Evolutionary conservation across 2,797 vertebrate genomes (phyloP).

Genomic region (Pseudomugil tenellus): DNA sequence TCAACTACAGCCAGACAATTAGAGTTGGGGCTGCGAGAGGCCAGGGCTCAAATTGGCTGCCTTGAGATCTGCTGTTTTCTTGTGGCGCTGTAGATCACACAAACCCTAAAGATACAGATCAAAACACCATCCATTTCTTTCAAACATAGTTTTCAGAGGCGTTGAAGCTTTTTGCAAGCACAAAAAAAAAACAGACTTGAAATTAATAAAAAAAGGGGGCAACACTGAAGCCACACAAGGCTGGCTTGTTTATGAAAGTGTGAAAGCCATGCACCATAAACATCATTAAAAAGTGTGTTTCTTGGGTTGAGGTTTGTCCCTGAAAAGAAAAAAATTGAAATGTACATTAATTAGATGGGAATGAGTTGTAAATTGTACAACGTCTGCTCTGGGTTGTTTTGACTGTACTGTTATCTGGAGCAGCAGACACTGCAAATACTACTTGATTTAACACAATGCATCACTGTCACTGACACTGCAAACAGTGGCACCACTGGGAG

Average conservation of each 20-base stretch:
- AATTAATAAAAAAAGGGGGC: neutral
- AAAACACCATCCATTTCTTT: conserved; percentile 2
- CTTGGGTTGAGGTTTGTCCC: neutral
- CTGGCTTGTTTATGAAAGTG: neutral
- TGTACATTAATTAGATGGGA: neutral
- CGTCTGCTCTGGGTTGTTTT: conserved; percentile 24
- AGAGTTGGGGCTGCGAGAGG: conserved; percentile 24
- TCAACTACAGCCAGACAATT: conserved; percentile 49
- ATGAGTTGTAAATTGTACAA: neutral
- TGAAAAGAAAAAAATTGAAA: neutral
- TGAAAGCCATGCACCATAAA: neutral
- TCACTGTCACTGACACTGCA: conserved; percentile 38
- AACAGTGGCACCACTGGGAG: conserved; percentile 13
- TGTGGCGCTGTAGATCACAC: conserved; percentile 29
- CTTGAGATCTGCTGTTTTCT: conserved; percentile 46
- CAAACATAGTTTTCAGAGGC: neutral
- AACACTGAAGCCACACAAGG: neutral
- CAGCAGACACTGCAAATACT: conserved; percentile 44
- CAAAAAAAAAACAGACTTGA: neutral
- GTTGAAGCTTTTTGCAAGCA: neutral
- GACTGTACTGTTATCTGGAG: conserved; percentile 42
- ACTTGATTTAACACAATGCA: conserved; percentile 60
- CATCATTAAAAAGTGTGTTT: no score
- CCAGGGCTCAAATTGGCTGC: conserved; percentile 56
- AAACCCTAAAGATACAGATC: conserved; percentile 20